Percentiles rank a stretch among this genome's conserved stretches.
These are phyloP conservation scores for Hoplostethus atlanticus DNA, from an alignment of 2,797 vertebrate genomes.

Conservation along the genomic window DNA sequence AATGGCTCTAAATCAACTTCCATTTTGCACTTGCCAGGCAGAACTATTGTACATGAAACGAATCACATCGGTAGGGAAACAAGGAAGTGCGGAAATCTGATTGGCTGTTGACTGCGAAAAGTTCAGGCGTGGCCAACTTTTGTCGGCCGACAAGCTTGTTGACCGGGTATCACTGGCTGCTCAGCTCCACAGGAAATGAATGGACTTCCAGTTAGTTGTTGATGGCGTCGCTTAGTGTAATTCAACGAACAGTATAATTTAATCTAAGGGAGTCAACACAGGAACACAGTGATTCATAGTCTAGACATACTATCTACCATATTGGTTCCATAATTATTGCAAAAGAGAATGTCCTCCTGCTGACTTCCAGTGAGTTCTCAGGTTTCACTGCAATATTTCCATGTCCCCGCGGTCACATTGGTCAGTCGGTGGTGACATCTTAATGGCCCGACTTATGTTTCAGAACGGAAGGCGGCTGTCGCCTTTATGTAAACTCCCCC, in stretches of 20 bases:
- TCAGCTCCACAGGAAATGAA: too few relatives aligned
- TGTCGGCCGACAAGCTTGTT: too few relatives aligned
- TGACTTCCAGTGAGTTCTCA: conserved; percentile 43
- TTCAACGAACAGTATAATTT: conserved; percentile 50
- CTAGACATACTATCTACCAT: conserved; percentile 47
- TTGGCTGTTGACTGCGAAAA: too few relatives aligned
- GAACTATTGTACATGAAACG: too few relatives aligned
- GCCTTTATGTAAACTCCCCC: conserved; percentile 42
- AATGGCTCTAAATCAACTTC: too few relatives aligned
- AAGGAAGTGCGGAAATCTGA: too few relatives aligned
- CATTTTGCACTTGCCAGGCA: too few relatives aligned
- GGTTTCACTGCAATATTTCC: conserved; percentile 59
- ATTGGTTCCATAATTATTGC: conserved; percentile 43
- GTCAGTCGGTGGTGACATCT: conserved; percentile 67
- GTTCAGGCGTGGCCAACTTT: too few relatives aligned
- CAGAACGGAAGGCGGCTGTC: conserved; percentile 62
- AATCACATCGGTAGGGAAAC: too few relatives aligned
- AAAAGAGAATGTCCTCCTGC: conserved; percentile 27
- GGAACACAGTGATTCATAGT: conserved; percentile 21
- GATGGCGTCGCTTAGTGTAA: conserved; percentile 25
- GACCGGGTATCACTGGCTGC: too few relatives aligned
- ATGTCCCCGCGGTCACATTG: conserved; percentile 50
- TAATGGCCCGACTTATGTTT: conserved; percentile 76
- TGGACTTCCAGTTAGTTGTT: too few relatives aligned
- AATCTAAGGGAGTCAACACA: conserved; percentile 45